Evolutionary conservation across 2,888 invertebrate species (phyloP), one percentile per base, ranked within the genome.

Genomic region (Orchesella flavescens): DNA sequence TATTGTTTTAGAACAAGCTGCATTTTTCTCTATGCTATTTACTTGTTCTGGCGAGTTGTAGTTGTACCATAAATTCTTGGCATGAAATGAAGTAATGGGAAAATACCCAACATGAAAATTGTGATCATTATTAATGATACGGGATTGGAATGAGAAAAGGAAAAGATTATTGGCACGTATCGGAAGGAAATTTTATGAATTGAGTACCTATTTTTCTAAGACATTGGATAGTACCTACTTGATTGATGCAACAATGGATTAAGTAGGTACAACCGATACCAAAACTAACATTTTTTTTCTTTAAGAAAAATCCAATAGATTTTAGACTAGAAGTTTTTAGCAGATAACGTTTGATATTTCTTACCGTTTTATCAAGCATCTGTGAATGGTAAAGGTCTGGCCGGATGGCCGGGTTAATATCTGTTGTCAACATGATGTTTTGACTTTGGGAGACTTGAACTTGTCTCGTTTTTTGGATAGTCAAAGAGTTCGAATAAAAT

Each of bases 361-460:
- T 88, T 87, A 88, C 88, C 86, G 87, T 75, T 87, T 86, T 85
- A 46, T 88, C 88, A 57, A 86, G 86, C 44, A 87, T 65, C 57
- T 86, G 87, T 17, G 87, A 86, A 85, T 75, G 75, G 81, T 88
- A 87, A 69, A 88, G 84, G 81, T 88, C 87, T 49, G 88, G 87
- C 85, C 88, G 84, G 75, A 88, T 85, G 76, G 87, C 88, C 82
- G 88, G 88, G 72, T 84, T 86, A 74, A 88, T 88, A 65, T 88
- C 88, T 79, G 88, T 88, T 69, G 88, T 88, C 86, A 88, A 81
- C 88, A 88, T 88, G 74, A 74, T 79, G n/a, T n/a, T n/a, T n/a
- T n/a, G n/a, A n/a, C n/a, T n/a, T n/a, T n/a, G n/a, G n/a, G n/a
- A 10, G 13, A 63, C 63, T 65, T 34, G 63, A 49, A 13, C 24